A percentile compares a stretch with the other conserved stretches of the same genome.
phyloP scores from a whole-genome alignment of 2,797 vertebrate genomes.

The Pteronotus mesoamericanus region DNA sequence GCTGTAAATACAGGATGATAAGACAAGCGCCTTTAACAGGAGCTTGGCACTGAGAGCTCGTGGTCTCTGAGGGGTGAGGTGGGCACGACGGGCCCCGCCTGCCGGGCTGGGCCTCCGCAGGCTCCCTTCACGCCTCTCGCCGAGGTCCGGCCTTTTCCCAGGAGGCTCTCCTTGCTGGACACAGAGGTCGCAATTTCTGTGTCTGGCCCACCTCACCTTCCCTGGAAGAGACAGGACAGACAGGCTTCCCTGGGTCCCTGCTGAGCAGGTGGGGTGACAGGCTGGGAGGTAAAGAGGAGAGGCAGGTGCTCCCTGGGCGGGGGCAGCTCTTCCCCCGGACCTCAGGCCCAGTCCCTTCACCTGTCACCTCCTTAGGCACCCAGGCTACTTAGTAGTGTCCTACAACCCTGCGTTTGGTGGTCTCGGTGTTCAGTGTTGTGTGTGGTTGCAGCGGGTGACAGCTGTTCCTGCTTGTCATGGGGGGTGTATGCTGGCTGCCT shows the following conservation, averaged over 20 bases:
- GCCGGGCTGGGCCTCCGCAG: not conserved
- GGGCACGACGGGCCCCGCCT: not conserved
- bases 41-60: not conserved
- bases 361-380: not conserved
- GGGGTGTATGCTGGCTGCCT: not conserved
- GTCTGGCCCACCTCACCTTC: not conserved
- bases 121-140: not conserved
- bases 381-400: not conserved
- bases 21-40: conserved; percentile 38
- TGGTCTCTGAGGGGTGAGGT: conserved; percentile 24
- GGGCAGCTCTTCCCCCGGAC: not conserved
- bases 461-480: not conserved
- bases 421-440: not conserved
- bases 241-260: not conserved
- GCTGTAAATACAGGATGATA: not conserved
- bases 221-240: not conserved
- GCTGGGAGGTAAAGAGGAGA: not conserved
- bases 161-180: not conserved
- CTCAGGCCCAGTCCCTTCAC: not conserved
- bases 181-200: not conserved
- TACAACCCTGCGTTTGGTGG: not conserved
- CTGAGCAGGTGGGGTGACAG: not conserved
- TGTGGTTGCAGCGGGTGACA: not conserved
- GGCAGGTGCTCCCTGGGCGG: not conserved
- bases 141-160: not conserved